Evolutionary conservation across 1,140 invertebrate species (phyloP).

Genomic region (Brachionus angularis): DNA sequence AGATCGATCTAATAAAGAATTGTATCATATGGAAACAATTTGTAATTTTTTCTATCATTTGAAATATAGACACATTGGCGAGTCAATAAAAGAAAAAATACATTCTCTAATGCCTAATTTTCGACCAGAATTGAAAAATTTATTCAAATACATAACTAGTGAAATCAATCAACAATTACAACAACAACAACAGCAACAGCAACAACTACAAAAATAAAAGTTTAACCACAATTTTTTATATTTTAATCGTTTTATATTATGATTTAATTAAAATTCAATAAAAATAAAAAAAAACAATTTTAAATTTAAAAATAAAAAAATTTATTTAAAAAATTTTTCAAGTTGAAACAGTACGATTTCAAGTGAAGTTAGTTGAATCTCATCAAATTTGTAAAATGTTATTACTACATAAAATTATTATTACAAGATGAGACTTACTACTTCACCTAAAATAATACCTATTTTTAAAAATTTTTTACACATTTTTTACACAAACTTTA

Average conservation of each 20-base stretch:
- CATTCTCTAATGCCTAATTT: slow-evolving; percentile 35
- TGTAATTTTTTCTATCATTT: slow-evolving; percentile 43
- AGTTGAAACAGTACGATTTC: background rate
- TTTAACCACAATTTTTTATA: background rate
- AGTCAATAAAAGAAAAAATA: slow-evolving; percentile 42
- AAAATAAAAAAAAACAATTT: background rate
- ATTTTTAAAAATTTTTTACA: too few relatives aligned
- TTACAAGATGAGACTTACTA: slow-evolving; percentile 23
- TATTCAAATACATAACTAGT: slow-evolving; percentile 36
- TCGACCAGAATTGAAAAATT: slow-evolving; percentile 21
- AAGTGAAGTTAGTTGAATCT: slow-evolving; percentile 45
- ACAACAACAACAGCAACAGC: background rate
- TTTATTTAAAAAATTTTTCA: background rate
- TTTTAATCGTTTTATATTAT: slow-evolving; percentile 9
- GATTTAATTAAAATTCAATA: slow-evolving; percentile 1
- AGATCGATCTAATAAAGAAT: background rate
- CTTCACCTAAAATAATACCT: slow-evolving; percentile 15
- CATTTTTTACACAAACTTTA: background rate
- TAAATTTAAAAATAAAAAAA: slow-evolving; percentile 20
- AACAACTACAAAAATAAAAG: background rate
- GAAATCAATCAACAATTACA: slow-evolving; percentile 38
- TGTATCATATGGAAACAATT: slow-evolving; percentile 37
- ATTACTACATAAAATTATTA: background rate
- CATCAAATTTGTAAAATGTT: slow-evolving; percentile 18
- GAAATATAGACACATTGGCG: slow-evolving; percentile 42